These are phyloP conservation scores for Muricea muricata DNA, from an alignment of 92 coral and sea anemone genomes.

Conservation along the genomic window DNA sequence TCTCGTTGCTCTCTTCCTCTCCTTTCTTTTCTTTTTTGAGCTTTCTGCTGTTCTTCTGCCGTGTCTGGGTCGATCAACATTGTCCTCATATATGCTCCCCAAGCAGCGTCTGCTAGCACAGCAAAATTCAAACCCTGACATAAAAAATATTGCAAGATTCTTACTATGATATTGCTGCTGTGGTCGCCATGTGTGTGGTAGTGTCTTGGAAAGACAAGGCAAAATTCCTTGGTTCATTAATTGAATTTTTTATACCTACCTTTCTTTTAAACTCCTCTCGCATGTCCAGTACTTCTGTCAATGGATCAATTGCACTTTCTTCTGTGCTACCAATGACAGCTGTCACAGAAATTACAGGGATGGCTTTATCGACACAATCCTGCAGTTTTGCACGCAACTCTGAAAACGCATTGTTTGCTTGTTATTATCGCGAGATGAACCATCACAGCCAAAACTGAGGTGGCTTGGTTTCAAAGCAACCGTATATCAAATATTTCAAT, in stretches of 20 bases:
- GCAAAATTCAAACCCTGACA: constrained; percentile 79
- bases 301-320: constrained; percentile 90
- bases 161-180: no score
- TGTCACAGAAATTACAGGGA: constrained; percentile 76
- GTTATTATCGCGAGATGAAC: no score
- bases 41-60: not conserved
- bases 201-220: no score
- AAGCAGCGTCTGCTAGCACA: constrained; percentile 86
- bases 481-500: no score
- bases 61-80: constrained; percentile 75
- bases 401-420: no score
- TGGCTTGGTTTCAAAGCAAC: no score
- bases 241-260: constrained; percentile 55
- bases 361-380: constrained; percentile 47
- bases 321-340: constrained; percentile 91
- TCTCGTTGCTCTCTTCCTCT: not conserved
- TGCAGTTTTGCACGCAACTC: constrained; percentile 57
- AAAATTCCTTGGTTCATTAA: no score
- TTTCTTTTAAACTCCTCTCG: constrained; percentile 68
- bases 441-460: no score
- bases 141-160: no score
- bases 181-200: no score
- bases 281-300: constrained; percentile 69
- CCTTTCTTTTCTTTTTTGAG: not conserved
- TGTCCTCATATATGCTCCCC: constrained; percentile 91